These are phyloP conservation scores for Cyanistes caeruleus DNA, from an alignment of 2,113 vertebrate genomes.

Conservation along the genomic window DNA sequence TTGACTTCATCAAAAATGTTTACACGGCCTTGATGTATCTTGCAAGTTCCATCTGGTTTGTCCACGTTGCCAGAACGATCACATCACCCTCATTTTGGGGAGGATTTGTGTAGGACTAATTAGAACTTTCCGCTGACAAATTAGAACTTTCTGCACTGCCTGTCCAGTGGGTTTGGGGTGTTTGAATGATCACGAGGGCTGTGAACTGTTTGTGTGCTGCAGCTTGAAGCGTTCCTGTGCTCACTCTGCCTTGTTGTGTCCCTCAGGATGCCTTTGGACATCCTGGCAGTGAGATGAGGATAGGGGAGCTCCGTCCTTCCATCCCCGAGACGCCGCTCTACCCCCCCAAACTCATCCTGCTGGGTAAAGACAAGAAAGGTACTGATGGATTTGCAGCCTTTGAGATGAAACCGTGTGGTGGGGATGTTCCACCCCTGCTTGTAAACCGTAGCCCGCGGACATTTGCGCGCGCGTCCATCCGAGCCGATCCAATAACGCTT, in stretches of 20 bases:
- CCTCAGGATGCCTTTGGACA: constrained; percentile 93
- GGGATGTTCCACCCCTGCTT: not conserved
- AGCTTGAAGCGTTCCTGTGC: not conserved
- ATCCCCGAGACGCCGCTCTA: constrained; percentile 95
- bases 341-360: constrained; percentile 96
- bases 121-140: not conserved
- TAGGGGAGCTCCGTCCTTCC: constrained; percentile 96
- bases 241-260: constrained; percentile 57
- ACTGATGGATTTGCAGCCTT: not conserved
- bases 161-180: fast-evolving
- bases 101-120: not conserved
- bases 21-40: not conserved
- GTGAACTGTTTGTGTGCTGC: not conserved
- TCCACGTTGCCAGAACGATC: not conserved
- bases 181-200: not conserved
- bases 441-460: fast-evolving
- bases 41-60: not conserved
- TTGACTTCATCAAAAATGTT: not conserved
- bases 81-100: not conserved
- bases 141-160: not conserved
- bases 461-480: fast-evolving
- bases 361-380: constrained; percentile 99
- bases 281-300: constrained; percentile 95
- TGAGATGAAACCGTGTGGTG: not conserved
- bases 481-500: not conserved